These are phyloP conservation scores for Atrichornis clamosus DNA, from an alignment of 2,113 vertebrate genomes.

Conservation along the genomic window DNA sequence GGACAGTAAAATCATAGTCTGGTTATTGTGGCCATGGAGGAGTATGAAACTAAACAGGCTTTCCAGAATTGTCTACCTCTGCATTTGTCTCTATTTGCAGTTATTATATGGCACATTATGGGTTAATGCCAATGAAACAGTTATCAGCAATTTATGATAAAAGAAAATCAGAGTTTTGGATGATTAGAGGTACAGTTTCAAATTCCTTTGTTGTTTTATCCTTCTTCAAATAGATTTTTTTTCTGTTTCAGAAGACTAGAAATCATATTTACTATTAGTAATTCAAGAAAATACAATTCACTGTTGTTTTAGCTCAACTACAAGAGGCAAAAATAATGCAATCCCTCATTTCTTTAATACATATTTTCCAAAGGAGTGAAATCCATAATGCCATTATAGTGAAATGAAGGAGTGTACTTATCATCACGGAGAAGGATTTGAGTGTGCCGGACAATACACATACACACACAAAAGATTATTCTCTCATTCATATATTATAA, in stretches of 20 bases:
- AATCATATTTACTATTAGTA: not conserved
- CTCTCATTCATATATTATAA: not conserved
- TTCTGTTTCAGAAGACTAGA: not conserved
- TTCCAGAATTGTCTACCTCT: not conserved
- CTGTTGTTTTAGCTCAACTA: not conserved
- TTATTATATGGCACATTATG: too few species aligned
- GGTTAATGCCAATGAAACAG: not conserved
- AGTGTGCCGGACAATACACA: not conserved
- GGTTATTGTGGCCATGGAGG: not conserved
- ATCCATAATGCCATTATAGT: not conserved
- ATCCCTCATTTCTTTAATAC: not conserved
- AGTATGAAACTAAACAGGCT: not conserved
- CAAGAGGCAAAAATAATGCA: not conserved
- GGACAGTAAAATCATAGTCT: not conserved
- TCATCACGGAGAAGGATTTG: not conserved
- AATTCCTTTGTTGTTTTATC: not conserved
- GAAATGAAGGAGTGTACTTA: not conserved
- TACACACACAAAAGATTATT: not conserved
- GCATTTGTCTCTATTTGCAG: not conserved
- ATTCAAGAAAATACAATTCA: not conserved
- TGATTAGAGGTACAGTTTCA: not conserved
- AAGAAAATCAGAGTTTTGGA: not conserved
- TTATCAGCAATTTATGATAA: not conserved
- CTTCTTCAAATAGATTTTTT: not conserved
- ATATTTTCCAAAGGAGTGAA: not conserved